phyloP scores from a whole-genome alignment of 2,888 invertebrate species.

The Eupeodes luniger region DNA sequence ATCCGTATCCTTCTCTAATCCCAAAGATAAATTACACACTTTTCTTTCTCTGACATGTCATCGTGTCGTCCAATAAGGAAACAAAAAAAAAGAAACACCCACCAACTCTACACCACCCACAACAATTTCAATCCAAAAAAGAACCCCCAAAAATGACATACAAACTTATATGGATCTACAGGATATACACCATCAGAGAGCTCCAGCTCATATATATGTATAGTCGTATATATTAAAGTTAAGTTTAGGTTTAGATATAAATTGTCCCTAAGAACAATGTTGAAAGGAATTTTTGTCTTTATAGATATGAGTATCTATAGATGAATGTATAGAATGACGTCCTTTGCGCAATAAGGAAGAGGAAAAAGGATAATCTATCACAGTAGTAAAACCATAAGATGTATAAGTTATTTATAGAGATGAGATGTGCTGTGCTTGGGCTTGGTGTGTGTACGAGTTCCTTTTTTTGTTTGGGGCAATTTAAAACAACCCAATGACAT shows the following conservation, averaged over 20 bases:
- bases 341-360: neutral
- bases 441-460: neutral
- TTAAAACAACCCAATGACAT: slow-evolving; percentile 48
- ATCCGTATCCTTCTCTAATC: slow-evolving; percentile 53
- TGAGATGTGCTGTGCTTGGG: neutral
- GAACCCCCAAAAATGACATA: neutral
- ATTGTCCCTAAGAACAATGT: slow-evolving; percentile 29
- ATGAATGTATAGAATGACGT: neutral
- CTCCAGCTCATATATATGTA: too few relatives aligned
- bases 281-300: slow-evolving; percentile 28
- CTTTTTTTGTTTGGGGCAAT: slow-evolving; percentile 21
- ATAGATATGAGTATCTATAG: neutral
- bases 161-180: neutral
- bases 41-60: slow-evolving; percentile 35
- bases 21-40: slow-evolving; percentile 56
- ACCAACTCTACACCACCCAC: neutral
- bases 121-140: slow-evolving; percentile 6
- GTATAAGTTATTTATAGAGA: slow-evolving; percentile 63
- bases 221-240: neutral
- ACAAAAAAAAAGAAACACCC: neutral
- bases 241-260: slow-evolving; percentile 14
- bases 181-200: too few relatives aligned
- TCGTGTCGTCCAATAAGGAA: slow-evolving; percentile 22
- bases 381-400: slow-evolving; percentile 37
- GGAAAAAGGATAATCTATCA: slow-evolving; percentile 51